These are phyloP conservation scores for Xanthostigma xanthostigma DNA, from an alignment of 2,888 invertebrate species.

Conservation along the genomic window DNA sequence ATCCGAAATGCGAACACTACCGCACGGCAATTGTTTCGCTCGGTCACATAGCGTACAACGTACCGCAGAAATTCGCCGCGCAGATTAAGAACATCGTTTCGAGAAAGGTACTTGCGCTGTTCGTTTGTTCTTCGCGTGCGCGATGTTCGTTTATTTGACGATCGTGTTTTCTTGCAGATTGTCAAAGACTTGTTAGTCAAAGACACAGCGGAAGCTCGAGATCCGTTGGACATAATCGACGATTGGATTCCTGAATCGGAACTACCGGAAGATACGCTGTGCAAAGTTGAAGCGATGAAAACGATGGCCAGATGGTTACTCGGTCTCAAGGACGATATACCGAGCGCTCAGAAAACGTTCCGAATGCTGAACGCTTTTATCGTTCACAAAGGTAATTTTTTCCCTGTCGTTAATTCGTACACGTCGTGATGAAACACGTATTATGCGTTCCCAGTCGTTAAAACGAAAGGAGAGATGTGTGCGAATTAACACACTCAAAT, in stretches of 20 bases:
- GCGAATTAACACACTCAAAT: too few species aligned
- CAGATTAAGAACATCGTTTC: conserved; percentile 91
- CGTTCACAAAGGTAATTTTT: conserved; percentile 76
- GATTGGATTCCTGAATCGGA: conserved; percentile 80
- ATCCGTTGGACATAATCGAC: conserved; percentile 31
- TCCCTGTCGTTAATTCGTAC: too few species aligned
- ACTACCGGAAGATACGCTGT: conserved; percentile 78
- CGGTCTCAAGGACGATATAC: conserved; percentile 74
- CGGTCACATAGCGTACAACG: conserved; percentile 86
- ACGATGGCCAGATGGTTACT: conserved; percentile 93
- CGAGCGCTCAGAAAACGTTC: conserved; percentile 86
- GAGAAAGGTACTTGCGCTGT: conserved; percentile 48
- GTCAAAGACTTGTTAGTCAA: conserved; percentile 89
- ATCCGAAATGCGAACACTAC: conserved; percentile 63
- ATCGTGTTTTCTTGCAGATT: conserved; percentile 38
- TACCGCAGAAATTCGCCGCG: conserved; percentile 78
- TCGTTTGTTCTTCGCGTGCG: background rate
- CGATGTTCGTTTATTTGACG: background rate
- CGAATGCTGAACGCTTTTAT: conserved; percentile 90
- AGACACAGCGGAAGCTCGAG: conserved; percentile 41
- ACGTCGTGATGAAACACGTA: too few species aligned
- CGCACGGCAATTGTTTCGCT: conserved; percentile 87
- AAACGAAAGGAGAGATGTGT: too few species aligned
- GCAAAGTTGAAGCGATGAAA: conserved; percentile 89
- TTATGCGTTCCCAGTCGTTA: too few species aligned